Percentiles rank a stretch among this genome's conserved stretches.
phyloP scores from a whole-genome alignment of 2,113 vertebrate genomes.

The Corythoichthys intestinalis region DNA sequence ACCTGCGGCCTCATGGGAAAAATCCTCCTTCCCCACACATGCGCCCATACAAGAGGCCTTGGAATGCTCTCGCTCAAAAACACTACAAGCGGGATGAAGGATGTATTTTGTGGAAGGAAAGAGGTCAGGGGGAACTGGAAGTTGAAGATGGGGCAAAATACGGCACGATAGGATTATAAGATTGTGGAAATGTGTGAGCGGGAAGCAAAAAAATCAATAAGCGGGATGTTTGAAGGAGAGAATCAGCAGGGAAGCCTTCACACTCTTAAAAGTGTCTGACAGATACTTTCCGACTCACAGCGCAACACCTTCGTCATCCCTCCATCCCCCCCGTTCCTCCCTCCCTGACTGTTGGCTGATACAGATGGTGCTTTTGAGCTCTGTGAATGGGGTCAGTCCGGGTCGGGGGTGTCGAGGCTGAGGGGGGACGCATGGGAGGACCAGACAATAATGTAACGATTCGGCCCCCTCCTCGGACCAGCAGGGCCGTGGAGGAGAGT shows the following conservation, averaged over 20 bases:
- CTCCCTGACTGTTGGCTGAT: slow-evolving; percentile 76
- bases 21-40: slow-evolving; percentile 70
- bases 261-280: slow-evolving; percentile 63
- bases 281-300: slow-evolving; percentile 63
- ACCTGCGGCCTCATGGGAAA: slow-evolving; percentile 79
- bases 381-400: slow-evolving; percentile 72
- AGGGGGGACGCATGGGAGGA: slow-evolving; percentile 56
- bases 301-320: slow-evolving; percentile 52
- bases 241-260: slow-evolving; percentile 58
- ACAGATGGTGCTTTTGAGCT: slow-evolving; percentile 79
- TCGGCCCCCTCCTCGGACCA: slow-evolving; percentile 63
- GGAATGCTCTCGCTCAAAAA: slow-evolving; percentile 63
- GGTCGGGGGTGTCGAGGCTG: slow-evolving; percentile 69
- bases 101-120: slow-evolving; percentile 34
- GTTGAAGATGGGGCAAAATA: neutral
- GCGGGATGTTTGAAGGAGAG: slow-evolving; percentile 54
- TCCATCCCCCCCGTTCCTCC: slow-evolving; percentile 53
- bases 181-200: slow-evolving; percentile 32
- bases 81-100: slow-evolving; percentile 53
- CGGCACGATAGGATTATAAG: neutral
- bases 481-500: slow-evolving; percentile 67
- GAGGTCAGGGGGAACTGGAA: slow-evolving; percentile 41
- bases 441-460: slow-evolving; percentile 78
- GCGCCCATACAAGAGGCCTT: slow-evolving; percentile 62
- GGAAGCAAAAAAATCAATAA: slow-evolving; percentile 59